phyloP scores from a whole-genome alignment of 53 echinoderm and acorn worm genomes.

The Patiria pectinifera region DNA sequence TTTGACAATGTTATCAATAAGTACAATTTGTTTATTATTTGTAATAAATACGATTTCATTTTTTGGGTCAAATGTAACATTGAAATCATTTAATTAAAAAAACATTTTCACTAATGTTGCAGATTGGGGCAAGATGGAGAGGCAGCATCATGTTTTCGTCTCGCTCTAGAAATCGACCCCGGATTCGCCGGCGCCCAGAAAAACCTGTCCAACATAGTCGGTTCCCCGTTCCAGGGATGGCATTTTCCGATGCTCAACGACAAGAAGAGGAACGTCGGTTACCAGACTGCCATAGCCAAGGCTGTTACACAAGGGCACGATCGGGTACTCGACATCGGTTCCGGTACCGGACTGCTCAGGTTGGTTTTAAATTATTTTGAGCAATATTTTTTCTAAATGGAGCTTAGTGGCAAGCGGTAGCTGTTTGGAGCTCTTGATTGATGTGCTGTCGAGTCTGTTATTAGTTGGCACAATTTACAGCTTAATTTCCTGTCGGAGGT shows the following conservation, averaged over 20 bases:
- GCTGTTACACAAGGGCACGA: conserved; percentile 68
- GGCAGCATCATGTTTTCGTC: conserved; percentile 60
- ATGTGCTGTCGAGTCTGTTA: too few relatives aligned
- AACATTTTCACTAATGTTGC: not conserved
- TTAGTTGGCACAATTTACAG: too few relatives aligned
- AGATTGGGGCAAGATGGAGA: conserved; percentile 71
- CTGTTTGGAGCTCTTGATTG: too few relatives aligned
- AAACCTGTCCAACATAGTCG: conserved; percentile 70
- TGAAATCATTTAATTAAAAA: not conserved
- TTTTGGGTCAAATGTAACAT: too few relatives aligned
- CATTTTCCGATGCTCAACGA: conserved; percentile 91
- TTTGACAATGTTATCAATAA: too few relatives aligned
- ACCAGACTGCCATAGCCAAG: conserved; percentile 68
- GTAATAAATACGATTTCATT: too few relatives aligned
- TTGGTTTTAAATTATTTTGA: not conserved
- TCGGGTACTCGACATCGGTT: conserved; percentile 81
- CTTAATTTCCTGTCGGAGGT: too few relatives aligned
- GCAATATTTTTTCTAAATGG: not conserved
- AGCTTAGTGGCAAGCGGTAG: too few relatives aligned
- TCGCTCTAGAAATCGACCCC: conserved; percentile 65
- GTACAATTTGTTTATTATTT: too few relatives aligned
- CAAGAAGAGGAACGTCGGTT: conserved; percentile 68
- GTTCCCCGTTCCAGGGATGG: conserved; percentile 78
- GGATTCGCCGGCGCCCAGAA: conserved; percentile 50
- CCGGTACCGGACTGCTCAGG: conserved; percentile 86